Base-by-base conservation (phyloP, 1,140 invertebrate genomes). In the Pachyrhynchus sulphureomaculatus region DNA sequence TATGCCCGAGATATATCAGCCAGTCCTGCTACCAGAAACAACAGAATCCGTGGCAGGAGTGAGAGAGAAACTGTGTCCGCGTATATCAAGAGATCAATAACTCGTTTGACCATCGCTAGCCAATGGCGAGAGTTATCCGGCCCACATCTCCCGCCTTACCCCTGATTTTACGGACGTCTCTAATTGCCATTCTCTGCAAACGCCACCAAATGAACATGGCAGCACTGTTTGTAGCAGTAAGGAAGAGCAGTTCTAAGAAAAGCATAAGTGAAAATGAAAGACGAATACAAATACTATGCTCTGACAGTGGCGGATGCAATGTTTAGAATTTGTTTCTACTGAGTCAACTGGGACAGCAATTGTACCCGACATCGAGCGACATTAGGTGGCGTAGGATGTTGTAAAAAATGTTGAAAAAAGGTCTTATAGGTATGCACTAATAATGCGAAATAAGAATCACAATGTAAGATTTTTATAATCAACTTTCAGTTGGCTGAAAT, bases 41-140 rank as follows among this genome's bases (percentile, higher is more conserved):
- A 21, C 29, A 45, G 56, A 51, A 32, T n/a, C 26, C 37, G 5
- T 49, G 21, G 33, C 41, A 20, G 24, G 17, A 55, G 39, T 41
- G 42, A 55, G 52, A 55, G 34, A 52, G 52, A 55, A 36, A 55
- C 18, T n/a, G 34, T 15, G n/a, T 20, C 41, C 6, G 54, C 55
- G 29, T 49, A 32, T 41, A 41, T 41, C 54, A 60, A 55, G 61
- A 64, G 61, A 69, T 67, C 65, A 62, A 69, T 69, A 69, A 69
- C 67, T 58, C 54, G 65, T 67, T 69, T 69, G 65, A 63, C 65
- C 65, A 48, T 26, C 26, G 54, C 44, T 51, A 62, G 34, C 67
- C 67, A 69, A 69, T 69, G 65, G 60, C 47, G 52, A 58, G 45
- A 44, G 10, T 52, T 15, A 29, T 26, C 47, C 48, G 6, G 39